Conservation (phyloP, 2,888 invertebrate genomes). For the Agrypnus murinus region DNA sequence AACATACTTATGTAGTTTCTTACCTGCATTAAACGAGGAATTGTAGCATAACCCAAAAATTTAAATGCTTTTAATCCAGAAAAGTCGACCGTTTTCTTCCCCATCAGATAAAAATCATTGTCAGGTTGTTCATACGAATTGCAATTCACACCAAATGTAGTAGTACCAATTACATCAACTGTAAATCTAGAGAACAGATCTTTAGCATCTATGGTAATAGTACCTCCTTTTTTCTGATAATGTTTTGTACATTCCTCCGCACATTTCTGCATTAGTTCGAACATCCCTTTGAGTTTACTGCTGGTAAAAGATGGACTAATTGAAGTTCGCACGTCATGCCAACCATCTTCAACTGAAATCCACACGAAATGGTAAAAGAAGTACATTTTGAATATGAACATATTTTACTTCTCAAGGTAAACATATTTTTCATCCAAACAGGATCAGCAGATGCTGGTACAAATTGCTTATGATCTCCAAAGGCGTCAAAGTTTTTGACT, state of each 20-base stretch:
- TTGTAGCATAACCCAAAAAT: too few species aligned
- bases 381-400: too few species aligned
- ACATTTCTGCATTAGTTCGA: neutral
- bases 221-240: neutral
- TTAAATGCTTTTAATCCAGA: neutral
- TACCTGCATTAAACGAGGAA: too few species aligned
- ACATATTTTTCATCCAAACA: too few species aligned
- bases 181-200: neutral
- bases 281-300: constrained; percentile 13
- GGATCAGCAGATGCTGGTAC: too few species aligned
- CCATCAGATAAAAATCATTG: neutral
- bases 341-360: neutral
- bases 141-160: constrained; percentile 4
- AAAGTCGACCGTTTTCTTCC: neutral
- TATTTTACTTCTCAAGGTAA: too few species aligned
- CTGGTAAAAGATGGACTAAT: neutral
- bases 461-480: too few species aligned
- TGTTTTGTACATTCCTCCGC: neutral
- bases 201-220: neutral
- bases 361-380: too few species aligned
- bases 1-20: too few species aligned
- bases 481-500: too few species aligned
- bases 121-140: constrained; percentile 13
- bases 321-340: neutral
- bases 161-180: constrained; percentile 7